Percentiles rank a stretch among this genome's conserved stretches.
Conservation (phyloP, 2,113 vertebrate species). For the Pardalotus punctatus region DNA sequence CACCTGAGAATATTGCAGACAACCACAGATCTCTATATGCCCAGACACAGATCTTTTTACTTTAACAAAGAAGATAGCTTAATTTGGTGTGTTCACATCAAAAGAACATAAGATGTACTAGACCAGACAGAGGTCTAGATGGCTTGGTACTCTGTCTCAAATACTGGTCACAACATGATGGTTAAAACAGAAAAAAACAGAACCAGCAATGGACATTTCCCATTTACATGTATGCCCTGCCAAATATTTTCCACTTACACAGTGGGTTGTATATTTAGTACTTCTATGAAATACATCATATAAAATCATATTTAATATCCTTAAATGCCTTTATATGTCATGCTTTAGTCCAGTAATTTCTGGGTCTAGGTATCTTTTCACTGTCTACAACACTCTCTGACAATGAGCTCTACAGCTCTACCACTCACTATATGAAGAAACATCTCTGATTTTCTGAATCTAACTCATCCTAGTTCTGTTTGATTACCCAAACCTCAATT, state of each 20-base stretch:
- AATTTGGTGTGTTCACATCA: background rate
- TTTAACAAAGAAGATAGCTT: background rate
- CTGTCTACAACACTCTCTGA: background rate
- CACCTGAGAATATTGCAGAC: background rate
- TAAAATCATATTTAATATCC: background rate
- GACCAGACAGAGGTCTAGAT: background rate
- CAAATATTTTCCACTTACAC: background rate
- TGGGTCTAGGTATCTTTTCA: background rate
- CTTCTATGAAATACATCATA: background rate
- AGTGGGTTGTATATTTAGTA: background rate
- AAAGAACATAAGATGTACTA: background rate
- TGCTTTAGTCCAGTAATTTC: background rate
- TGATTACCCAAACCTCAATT: background rate
- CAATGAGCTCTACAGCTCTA: background rate
- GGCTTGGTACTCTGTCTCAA: background rate
- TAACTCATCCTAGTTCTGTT: background rate
- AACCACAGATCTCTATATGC: background rate
- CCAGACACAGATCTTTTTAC: background rate
- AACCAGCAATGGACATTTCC: background rate
- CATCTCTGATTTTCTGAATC: background rate
- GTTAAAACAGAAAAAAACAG: background rate
- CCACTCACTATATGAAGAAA: background rate
- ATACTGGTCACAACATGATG: background rate
- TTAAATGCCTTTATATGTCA: background rate
- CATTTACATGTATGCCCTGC: background rate